Conservation (phyloP, 2,113 vertebrate species). For the Thamnophis sirtalis region DNA sequence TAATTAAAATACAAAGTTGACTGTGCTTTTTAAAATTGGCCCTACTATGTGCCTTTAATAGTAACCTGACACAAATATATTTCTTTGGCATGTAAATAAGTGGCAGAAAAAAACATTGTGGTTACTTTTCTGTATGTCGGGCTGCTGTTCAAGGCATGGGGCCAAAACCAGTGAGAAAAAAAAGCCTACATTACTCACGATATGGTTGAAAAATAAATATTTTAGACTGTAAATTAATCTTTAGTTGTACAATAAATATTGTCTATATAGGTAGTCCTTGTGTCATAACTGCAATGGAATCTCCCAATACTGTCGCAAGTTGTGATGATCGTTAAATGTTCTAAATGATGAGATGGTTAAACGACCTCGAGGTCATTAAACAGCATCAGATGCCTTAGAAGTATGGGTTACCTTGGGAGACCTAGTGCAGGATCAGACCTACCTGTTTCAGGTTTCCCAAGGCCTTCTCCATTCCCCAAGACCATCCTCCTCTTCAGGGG, state of each 20-base stretch:
- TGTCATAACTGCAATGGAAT: neutral
- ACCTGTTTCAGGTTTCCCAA: neutral
- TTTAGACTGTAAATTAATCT: neutral
- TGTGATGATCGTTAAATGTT: neutral
- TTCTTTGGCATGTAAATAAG: neutral
- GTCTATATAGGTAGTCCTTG: neutral
- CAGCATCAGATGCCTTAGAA: neutral
- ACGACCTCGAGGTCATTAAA: neutral
- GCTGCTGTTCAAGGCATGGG: neutral
- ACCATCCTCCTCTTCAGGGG: too few species aligned
- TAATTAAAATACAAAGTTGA: neutral
- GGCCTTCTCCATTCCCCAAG: neutral
- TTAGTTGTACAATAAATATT: neutral
- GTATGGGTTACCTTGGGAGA: neutral
- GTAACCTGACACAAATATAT: neutral
- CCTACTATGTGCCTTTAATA: neutral
- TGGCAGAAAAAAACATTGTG: neutral
- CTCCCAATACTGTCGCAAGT: neutral
- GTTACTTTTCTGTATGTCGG: neutral
- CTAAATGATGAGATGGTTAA: neutral
- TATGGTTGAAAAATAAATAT: neutral
- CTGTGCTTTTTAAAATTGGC: neutral
- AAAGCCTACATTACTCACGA: neutral
- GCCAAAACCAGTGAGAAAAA: neutral
- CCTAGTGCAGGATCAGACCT: neutral